A percentile compares a stretch with the other conserved stretches of the same genome.
Evolutionary conservation across 2,113 vertebrate species (phyloP).

Genomic region (Xenopus tropicalis): UCB_Xtro_10.0 CM004446.2:66426001-66426500

Average conservation of each 20-base stretch:
- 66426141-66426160: conserved; percentile 5
- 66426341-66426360: conserved; percentile 58
- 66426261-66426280: conserved; percentile 62
- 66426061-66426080: too few species aligned
- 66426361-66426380: conserved; percentile 56
- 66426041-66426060: too few species aligned
- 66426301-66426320: conserved; percentile 60
- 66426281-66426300: conserved; percentile 54
- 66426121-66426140: background rate
- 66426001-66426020: too few species aligned
- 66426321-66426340: conserved; percentile 64
- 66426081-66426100: too few species aligned
- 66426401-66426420: conserved; percentile 8
- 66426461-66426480: background rate
- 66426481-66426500: background rate
- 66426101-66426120: too few species aligned
- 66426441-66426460: conserved; percentile 19
- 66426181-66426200: conserved; percentile 37
- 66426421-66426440: conserved; percentile 20
- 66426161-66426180: conserved; percentile 44
- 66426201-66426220: conserved; percentile 50
- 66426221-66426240: conserved; percentile 65
- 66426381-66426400: conserved; percentile 57
- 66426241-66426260: conserved; percentile 63
- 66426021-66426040: too few species aligned